Conservation (phyloP, 2,888 invertebrate genomes). For the Isotomurus palustris region DNA sequence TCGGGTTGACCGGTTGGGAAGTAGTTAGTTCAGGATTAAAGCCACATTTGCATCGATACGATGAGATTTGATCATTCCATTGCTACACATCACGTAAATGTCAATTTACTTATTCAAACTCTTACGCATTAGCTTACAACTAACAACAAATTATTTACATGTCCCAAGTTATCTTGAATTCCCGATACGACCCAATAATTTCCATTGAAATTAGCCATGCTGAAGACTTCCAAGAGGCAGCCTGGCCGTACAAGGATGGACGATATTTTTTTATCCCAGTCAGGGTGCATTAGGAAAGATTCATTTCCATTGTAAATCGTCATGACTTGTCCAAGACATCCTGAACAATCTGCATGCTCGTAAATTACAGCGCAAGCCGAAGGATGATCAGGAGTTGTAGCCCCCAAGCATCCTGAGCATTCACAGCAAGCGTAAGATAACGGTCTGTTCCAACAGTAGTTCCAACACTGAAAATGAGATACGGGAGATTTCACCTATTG, state of each 20-base stretch:
- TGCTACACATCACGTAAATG: slow-evolving; percentile 11
- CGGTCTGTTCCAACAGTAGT: too few relatives aligned
- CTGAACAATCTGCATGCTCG: slow-evolving; percentile 14
- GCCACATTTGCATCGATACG: slow-evolving; percentile 15
- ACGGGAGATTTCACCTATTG: too few relatives aligned
- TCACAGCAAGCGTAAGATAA: slow-evolving; percentile 26
- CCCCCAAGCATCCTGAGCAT: slow-evolving; percentile 15
- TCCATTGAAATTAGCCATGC: slow-evolving; percentile 14
- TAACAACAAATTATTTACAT: too few relatives aligned
- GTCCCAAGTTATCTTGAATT: too few relatives aligned
- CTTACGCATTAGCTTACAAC: too few relatives aligned
- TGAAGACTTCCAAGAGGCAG: slow-evolving; percentile 16
- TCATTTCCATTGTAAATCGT: slow-evolving; percentile 10
- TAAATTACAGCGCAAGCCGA: slow-evolving; percentile 21
- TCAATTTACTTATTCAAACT: too few relatives aligned
- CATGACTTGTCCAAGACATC: slow-evolving; percentile 11
- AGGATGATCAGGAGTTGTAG: slow-evolving; percentile 1
- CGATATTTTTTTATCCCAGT: slow-evolving; percentile 17
- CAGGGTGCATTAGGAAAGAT: not conserved
- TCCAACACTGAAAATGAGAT: too few relatives aligned
- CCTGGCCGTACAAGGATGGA: slow-evolving; percentile 21
- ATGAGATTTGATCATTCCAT: slow-evolving; percentile 27
- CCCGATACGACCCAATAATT: too few relatives aligned
- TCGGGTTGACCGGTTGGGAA: not conserved
- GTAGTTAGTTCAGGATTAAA: not conserved